Evolutionary conservation across 2,888 invertebrate genomes (phyloP), one percentile per base, ranked within the genome.

Genomic region (Sesia bembeciformis): DNA sequence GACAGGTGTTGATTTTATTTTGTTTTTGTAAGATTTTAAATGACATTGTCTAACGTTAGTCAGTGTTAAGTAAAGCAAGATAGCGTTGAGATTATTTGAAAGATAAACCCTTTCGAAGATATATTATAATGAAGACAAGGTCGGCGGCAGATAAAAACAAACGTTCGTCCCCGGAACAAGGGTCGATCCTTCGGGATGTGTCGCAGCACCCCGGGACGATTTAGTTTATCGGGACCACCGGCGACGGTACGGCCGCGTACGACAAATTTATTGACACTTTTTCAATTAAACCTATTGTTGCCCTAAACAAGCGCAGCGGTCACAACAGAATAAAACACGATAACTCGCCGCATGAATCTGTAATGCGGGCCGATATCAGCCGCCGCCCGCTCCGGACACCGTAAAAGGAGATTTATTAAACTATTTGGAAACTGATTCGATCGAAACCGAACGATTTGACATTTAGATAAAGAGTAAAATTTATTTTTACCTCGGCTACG

Each of bases 321-420:
- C 85, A 82, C 82, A 84, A 85, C 84, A 82, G 76, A 82, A 78
- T 81, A 82, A 78, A 84, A 84, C 87, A 84, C 76, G 87, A 89
- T 88, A 88, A 86, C 81, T 78, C 78, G 80, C 80, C 76, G 78
- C 81, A 74, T 82, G 84, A 79, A 81, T 81, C 78, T 76, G 78
- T 84, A 81, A 80, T 81, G 81, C 70, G 74, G 73, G 69, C 69
- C 75, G 76, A 73, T 85, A 87, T 85, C 84, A 77, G 71, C 74
- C 76, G 79, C 74, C 72, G 73, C 71, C 70, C 75, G 77, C 74
- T 74, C 72, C 69, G 68, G 70, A 64, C 77, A 78, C 83, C 75
- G 86, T 89, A 87, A 89, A 89, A 88, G 86, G 87, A 88, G 89
- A 89, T 89, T 89, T 89, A 89, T 89, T 88, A 84, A 89, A 89